phyloP scores from a whole-genome alignment of 2,113 vertebrate species.

The Xyrauchen texanus region DNA sequence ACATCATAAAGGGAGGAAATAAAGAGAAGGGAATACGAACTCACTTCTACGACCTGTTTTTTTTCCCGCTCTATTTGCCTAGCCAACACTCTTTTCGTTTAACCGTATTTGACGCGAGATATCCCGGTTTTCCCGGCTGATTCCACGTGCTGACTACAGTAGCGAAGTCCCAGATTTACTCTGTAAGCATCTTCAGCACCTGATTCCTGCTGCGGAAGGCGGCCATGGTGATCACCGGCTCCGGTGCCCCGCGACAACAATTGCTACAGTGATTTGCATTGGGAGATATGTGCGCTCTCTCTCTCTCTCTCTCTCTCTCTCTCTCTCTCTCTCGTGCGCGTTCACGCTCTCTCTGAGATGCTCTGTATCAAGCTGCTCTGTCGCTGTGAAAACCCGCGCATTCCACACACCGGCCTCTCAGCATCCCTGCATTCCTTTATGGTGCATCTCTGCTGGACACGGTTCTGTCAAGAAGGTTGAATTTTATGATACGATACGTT shows the following conservation, averaged over 20 bases:
- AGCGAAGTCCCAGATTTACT: constrained; percentile 13
- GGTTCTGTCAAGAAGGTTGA: constrained; percentile 2
- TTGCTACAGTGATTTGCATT: constrained; percentile 1
- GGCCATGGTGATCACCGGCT: constrained; percentile 15
- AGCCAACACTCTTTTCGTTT: neutral
- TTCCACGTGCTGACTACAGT: neutral
- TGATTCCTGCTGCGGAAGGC: constrained; percentile 6
- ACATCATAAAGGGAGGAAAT: neutral
- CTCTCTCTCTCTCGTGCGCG: constrained; percentile 54
- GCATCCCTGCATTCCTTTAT: constrained; percentile 18
- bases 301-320: constrained; percentile 48
- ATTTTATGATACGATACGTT: constrained; percentile 17
- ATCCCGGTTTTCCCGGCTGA: neutral
- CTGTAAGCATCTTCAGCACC: neutral
- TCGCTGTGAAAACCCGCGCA: constrained; percentile 71
- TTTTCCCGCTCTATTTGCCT: neutral
- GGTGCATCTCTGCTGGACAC: neutral
- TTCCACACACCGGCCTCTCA: constrained; percentile 31
- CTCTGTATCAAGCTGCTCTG: constrained; percentile 66
- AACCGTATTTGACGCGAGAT: neutral
- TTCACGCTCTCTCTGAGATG: constrained; percentile 54
- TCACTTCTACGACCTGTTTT: constrained; percentile 15
- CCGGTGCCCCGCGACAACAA: constrained; percentile 33
- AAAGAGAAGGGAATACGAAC: neutral
- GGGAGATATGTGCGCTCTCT: constrained; percentile 49